Evolutionary conservation across 2,797 vertebrate species (phyloP).

Genomic region (Microchirus variegatus): DNA sequence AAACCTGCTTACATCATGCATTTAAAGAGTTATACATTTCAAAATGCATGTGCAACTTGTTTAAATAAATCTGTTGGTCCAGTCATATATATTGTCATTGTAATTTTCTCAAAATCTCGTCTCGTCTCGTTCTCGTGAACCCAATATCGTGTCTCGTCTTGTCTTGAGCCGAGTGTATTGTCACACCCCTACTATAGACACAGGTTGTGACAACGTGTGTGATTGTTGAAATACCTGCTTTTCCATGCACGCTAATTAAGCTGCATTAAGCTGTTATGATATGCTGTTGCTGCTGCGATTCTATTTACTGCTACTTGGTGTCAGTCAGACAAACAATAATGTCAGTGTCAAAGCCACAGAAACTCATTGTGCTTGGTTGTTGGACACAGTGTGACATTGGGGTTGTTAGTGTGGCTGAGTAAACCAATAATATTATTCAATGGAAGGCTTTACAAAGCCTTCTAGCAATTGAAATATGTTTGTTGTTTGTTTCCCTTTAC

Average conservation of each 20-base stretch:
- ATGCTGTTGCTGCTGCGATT: conserved; percentile 10
- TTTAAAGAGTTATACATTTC: too few species aligned
- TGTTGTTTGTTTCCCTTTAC: conserved; percentile 8
- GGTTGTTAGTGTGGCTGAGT: conserved; percentile 61
- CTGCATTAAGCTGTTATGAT: conserved; percentile 17
- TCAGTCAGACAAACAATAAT: conserved; percentile 62
- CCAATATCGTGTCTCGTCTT: too few species aligned
- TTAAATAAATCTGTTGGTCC: too few species aligned
- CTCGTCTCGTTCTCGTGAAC: too few species aligned
- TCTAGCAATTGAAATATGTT: conserved; percentile 34
- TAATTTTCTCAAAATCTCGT: too few species aligned
- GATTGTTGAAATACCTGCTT: conserved; percentile 8
- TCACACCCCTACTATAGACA: too few species aligned
- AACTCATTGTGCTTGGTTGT: conserved; percentile 56
- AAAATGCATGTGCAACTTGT: too few species aligned
- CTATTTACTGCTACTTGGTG: conserved; percentile 41
- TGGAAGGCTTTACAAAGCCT: conserved; percentile 42
- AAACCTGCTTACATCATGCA: too few species aligned
- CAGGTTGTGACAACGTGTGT: too few species aligned
- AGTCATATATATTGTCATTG: too few species aligned
- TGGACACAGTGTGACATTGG: conserved; percentile 52
- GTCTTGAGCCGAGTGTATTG: too few species aligned
- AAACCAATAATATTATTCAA: conserved; percentile 61
- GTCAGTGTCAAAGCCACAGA: conserved; percentile 52
- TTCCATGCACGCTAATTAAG: not conserved